Conservation (phyloP, 2,888 invertebrate species). For the Maniola hyperantus region DNA sequence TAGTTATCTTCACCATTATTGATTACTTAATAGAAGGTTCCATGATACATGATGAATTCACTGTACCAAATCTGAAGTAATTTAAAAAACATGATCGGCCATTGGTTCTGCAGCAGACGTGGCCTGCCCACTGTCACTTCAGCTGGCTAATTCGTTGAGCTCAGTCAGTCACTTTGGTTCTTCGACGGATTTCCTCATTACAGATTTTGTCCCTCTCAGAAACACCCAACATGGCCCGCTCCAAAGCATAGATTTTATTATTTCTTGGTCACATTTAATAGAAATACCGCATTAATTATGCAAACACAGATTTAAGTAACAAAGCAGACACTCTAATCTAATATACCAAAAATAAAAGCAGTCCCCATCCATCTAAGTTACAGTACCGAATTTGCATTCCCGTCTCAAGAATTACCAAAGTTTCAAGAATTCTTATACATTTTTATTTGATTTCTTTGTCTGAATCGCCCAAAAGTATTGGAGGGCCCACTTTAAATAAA, state of each 20-base stretch:
- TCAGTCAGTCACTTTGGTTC: too few species aligned
- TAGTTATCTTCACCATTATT: too few species aligned
- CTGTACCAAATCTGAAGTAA: too few species aligned
- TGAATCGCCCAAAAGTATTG: conserved; percentile 33
- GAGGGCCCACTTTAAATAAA: conserved; percentile 43
- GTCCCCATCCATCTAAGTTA: conserved; percentile 9
- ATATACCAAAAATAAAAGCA: conserved; percentile 12
- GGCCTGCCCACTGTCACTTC: too few species aligned
- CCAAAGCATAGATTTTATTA: background rate
- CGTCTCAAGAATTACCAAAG: conserved; percentile 31
- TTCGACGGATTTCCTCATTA: too few species aligned
- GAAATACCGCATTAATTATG: background rate
- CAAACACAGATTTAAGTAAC: background rate
- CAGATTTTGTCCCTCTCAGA: too few species aligned
- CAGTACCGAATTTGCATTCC: conserved; percentile 9
- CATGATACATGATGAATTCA: too few species aligned
- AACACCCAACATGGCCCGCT: too few species aligned
- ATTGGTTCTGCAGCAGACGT: too few species aligned
- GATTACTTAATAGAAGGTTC: too few species aligned
- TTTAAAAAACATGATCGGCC: too few species aligned
- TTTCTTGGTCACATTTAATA: background rate
- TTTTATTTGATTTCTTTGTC: conserved; percentile 39
- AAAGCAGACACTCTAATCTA: conserved; percentile 11
- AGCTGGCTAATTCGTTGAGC: too few species aligned
- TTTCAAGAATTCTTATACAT: conserved; percentile 32